Conservation (phyloP, 2,113 vertebrate genomes). For the Grallaria varia region DNA sequence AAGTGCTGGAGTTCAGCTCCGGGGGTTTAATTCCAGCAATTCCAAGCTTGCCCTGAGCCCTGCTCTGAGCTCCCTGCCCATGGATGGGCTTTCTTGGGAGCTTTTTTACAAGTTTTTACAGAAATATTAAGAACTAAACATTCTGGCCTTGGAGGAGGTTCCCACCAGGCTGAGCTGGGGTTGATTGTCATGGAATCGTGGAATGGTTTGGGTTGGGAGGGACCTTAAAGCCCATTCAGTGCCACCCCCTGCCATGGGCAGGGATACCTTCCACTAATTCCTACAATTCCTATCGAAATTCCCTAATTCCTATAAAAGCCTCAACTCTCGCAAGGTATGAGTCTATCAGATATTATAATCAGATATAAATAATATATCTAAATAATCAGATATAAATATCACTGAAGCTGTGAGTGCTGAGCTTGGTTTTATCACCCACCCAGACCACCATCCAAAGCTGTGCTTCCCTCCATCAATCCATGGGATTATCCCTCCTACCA, state of each 20-base stretch:
- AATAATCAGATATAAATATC: too few relatives aligned
- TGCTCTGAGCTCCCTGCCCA: rapidly evolving
- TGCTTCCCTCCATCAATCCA: background rate
- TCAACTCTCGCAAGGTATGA: background rate
- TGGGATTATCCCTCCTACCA: background rate
- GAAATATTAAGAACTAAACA: rapidly evolving
- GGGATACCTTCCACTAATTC: background rate
- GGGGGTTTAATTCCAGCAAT: background rate
- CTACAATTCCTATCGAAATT: too few relatives aligned
- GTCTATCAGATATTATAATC: background rate
- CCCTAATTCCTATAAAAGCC: background rate
- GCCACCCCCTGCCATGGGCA: background rate
- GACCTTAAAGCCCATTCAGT: background rate
- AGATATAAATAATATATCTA: too few relatives aligned
- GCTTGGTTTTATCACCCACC: background rate
- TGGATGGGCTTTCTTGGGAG: background rate
- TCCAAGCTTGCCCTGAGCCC: background rate
- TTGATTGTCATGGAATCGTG: background rate
- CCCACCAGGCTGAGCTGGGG: background rate
- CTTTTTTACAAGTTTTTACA: background rate
- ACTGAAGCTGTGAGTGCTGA: background rate
- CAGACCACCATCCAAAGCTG: background rate
- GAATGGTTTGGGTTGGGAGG: background rate
- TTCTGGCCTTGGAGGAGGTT: background rate
- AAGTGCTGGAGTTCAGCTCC: background rate